Evolutionary conservation across 2,888 invertebrate genomes (phyloP), one percentile per base, ranked within the genome.

Genomic region (Philereme transversata): DNA sequence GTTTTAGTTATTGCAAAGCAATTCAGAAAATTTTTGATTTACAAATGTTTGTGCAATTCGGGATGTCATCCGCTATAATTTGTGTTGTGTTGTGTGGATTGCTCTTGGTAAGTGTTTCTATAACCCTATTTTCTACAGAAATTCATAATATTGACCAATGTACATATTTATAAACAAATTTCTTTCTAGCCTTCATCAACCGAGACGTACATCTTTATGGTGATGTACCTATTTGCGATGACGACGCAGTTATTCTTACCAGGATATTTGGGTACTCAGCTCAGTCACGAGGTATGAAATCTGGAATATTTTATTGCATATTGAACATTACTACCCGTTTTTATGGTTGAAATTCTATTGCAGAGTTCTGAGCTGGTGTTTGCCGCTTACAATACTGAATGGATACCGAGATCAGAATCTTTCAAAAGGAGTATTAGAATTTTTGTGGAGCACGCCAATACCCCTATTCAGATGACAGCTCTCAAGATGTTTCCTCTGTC

Each of bases 351-450:
- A 56, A 57, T 65, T 69, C 55, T 55, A 38, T 78, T 79, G 46
- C 65, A 87, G 87, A 85, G 87, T 70, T 64, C 75, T 67, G 70
- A 79, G 57, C 61, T 87, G 56, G 74, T 76, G 22, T 76, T 74
- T 51, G 82, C 87, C n/a, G 85, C 82, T 3, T 88, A 87, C 67
- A 73, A 73, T 51, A 72, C 77, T 62, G 84, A 87, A 57, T 88
- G 87, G 88, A 78, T 86, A 50, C 73, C 79, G 4, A 76, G 80
- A 62, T 79, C 81, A 4, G 75, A 79, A 61, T 57, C 70, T 11
- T 87, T 80, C 68, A 87, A 85, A 69, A 73, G 72, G 43, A 84
- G 75, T 66, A 64, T 88, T 36, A 78, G 62, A 51, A 67, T 87
- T 46, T 78, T 88, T 55, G 73, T 83, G 50, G 78, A 77, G 60